Evolutionary conservation across 2,797 vertebrate genomes (phyloP).

Genomic region (Vultur gryphus): DNA sequence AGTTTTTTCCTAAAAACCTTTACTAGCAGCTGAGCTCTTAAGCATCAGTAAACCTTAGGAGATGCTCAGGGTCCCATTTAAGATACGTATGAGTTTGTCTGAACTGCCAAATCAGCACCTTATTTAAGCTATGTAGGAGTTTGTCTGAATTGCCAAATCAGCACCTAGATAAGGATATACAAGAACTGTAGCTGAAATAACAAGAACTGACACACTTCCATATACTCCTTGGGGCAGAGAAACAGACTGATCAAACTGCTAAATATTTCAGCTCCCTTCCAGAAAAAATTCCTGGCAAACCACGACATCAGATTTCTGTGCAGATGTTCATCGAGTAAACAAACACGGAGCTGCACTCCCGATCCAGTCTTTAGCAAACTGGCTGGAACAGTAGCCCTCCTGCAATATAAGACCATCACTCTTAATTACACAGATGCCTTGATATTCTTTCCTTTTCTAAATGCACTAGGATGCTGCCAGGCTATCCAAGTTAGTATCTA

Average conservation of each 20-base stretch:
- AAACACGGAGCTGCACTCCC: neutral
- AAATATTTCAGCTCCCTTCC: slow-evolving; percentile 24
- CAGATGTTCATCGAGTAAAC: neutral
- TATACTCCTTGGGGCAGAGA: neutral
- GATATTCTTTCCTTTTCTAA: neutral
- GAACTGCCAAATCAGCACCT: neutral
- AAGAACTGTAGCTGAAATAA: neutral
- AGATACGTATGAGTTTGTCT: neutral
- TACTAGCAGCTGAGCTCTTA: neutral
- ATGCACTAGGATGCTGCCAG: neutral
- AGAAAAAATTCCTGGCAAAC: neutral
- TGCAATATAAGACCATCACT: neutral
- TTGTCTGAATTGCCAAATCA: neutral
- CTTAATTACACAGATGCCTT: slow-evolving; percentile 18
- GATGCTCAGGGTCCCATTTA: neutral
- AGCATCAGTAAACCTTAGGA: neutral
- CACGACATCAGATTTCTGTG: neutral
- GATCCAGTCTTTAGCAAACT: neutral
- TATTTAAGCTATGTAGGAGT: neutral
- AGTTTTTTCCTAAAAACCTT: neutral
- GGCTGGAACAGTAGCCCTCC: neutral
- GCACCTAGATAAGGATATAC: neutral
- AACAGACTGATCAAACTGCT: neutral
- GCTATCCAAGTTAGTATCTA: neutral
- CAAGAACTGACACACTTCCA: neutral